phyloP scores from a whole-genome alignment of 2,797 vertebrate genomes.

The Simalia tracyae region DNA sequence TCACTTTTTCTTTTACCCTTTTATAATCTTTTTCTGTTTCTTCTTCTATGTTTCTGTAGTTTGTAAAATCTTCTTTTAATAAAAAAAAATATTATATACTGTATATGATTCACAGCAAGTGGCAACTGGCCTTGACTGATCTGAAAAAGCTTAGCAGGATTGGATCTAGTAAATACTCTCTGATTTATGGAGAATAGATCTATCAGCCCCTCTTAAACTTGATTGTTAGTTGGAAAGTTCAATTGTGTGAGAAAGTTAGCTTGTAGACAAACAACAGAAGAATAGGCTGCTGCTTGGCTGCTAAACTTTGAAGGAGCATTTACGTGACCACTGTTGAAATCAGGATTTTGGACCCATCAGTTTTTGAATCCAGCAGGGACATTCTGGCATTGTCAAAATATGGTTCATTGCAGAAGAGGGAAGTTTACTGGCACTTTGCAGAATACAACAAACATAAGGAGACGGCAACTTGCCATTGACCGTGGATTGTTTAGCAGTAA shows the following conservation, averaged over 20 bases:
- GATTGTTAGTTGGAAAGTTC: background rate
- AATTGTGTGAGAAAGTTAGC: background rate
- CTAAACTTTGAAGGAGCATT: background rate
- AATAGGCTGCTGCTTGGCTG: background rate
- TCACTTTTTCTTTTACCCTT: background rate
- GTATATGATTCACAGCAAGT: background rate
- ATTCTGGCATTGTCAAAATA: background rate
- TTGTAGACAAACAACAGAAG: background rate
- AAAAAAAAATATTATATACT: background rate
- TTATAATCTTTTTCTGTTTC: background rate
- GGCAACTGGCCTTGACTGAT: background rate
- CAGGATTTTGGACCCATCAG: background rate
- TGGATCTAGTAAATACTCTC: background rate
- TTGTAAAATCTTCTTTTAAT: background rate
- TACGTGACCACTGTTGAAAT: background rate
- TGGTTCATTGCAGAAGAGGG: background rate
- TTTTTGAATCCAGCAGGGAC: background rate
- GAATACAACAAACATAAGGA: slow-evolving; percentile 53
- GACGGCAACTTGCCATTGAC: slow-evolving; percentile 72
- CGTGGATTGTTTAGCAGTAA: slow-evolving; percentile 59
- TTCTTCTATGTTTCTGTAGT: background rate
- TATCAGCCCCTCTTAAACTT: background rate
- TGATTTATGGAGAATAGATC: background rate
- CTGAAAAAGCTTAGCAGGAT: background rate
- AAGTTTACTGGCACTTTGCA: background rate